Evolutionary conservation across 2,888 invertebrate genomes (phyloP), one percentile per base, ranked within the genome.

Genomic region (Listrodromus nycthemerus): DNA sequence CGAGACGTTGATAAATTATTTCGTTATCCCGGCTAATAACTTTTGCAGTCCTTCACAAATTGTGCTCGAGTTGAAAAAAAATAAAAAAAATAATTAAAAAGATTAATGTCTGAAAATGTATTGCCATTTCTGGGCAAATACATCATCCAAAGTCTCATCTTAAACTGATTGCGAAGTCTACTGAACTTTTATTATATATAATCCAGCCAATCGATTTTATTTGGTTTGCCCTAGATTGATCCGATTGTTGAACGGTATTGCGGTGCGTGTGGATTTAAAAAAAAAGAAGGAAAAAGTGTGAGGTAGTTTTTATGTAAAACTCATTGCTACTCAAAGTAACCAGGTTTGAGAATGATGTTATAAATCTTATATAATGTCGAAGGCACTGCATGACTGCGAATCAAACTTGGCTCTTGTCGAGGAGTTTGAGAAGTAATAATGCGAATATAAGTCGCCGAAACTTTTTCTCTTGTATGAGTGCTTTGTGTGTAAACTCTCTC

Each of bases 41-140:
- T 41, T 41, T 13, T 13, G 41, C 41, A 41, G 41, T 8, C 8
- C 33, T 33, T 33, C 8, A 33, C 7, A 8, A 33, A 33, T 1
- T 33, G 7, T n/a, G n/a, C 48, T 48, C n/a, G 48, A n/a, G 0
- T 48, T 13, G n/a, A n/a, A 16, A 16, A 16, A 16, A 13, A 48
- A 1, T 41, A 48, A 19, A 6, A 7, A 19, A 21, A 52, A 50
- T 50, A 16, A n/a, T 2, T 2, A 52, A 52, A 52, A 52, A 52
- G 2, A 2, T 8, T 16, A 58, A 58, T 58, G 8, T 21, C 21
- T 10, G 3, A 27, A 30, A 37, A 37, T 77, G 13, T 19, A n/a
- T 65, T 37, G 37, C 16, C 45, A 48, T 67, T 45, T 4, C 55
- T 30, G 48, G 21, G 24, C 30, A 58, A 21, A 74, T 27, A 73